Conservation (phyloP, 2,888 invertebrate species). For the Tetragonisca angustula region DNA sequence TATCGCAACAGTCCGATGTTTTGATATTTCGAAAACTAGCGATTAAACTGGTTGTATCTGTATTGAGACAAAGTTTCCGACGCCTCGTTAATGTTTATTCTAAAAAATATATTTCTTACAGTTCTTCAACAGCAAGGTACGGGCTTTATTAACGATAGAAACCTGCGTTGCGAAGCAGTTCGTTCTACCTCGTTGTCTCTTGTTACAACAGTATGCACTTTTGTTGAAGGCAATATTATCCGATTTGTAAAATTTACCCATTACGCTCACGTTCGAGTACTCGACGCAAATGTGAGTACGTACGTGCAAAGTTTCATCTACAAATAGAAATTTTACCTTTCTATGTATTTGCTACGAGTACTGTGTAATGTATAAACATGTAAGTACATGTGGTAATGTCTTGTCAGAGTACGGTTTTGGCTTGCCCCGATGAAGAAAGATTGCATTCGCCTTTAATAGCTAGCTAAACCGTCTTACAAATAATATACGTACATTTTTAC, state of each 20-base stretch:
- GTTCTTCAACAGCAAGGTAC: not conserved
- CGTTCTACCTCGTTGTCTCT: slow-evolving; percentile 25
- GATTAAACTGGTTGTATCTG: not conserved
- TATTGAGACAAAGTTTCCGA: not conserved
- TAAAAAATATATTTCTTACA: not conserved
- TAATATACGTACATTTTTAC: slow-evolving; percentile 6
- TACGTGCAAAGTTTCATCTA: slow-evolving; percentile 9
- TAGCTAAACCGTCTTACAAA: not conserved
- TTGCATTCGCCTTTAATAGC: not conserved
- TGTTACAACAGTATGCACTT: not conserved
- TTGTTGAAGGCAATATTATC: not conserved
- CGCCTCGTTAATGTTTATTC: not conserved
- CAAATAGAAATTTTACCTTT: slow-evolving; percentile 28
- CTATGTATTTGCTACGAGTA: not conserved
- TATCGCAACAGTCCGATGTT: not conserved
- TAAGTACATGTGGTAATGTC: not conserved
- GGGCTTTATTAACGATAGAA: not conserved
- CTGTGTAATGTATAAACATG: not conserved
- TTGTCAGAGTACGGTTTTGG: too few species aligned
- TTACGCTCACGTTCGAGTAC: not conserved
- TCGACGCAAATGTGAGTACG: slow-evolving; percentile 9
- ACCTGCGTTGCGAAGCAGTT: not conserved
- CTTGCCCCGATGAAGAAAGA: not conserved
- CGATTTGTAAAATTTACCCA: slow-evolving; percentile 4
- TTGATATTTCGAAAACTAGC: not conserved